A percentile compares a stretch with the other conserved stretches of the same genome.
These are phyloP conservation scores for Caenorhabditis remanei DNA, from an alignment of 1,140 invertebrate genomes.

Conservation along the genomic window DNA sequence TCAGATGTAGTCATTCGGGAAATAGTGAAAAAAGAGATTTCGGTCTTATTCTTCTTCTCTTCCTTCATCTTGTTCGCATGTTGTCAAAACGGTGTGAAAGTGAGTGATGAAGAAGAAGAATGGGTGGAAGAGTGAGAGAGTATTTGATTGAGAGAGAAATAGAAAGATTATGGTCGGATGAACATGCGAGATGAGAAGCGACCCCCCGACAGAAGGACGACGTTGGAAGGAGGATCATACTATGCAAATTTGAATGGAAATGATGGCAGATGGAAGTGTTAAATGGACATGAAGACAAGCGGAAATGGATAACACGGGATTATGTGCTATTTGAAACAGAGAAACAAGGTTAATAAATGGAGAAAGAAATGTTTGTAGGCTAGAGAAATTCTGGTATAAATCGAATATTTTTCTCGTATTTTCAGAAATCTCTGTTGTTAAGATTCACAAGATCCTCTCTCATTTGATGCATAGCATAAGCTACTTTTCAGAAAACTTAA, in stretches of 20 bases:
- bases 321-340: background rate
- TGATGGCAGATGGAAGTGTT: slow-evolving; percentile 23
- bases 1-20: background rate
- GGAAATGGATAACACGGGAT: background rate
- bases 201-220: slow-evolving; percentile 51
- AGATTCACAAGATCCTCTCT: no score
- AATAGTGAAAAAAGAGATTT: slow-evolving; percentile 13
- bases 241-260: slow-evolving; percentile 46
- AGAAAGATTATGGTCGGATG: slow-evolving; percentile 54
- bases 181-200: slow-evolving; percentile 55
- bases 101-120: slow-evolving; percentile 45
- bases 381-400: no score
- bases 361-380: no score
- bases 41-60: background rate
- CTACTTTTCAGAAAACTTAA: no score
- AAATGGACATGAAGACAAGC: background rate
- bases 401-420: no score
- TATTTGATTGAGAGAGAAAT: background rate
- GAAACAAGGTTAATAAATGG: no score
- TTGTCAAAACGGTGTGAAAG: slow-evolving; percentile 55
- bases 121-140: background rate
- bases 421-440: no score
- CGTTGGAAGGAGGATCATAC: slow-evolving; percentile 49
- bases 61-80: slow-evolving; percentile 35
- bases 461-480: no score